A percentile compares a stretch with the other conserved stretches of the same genome.
phyloP scores from a whole-genome alignment of 2,888 invertebrate species.

The Punctoribates punctum region DNA sequence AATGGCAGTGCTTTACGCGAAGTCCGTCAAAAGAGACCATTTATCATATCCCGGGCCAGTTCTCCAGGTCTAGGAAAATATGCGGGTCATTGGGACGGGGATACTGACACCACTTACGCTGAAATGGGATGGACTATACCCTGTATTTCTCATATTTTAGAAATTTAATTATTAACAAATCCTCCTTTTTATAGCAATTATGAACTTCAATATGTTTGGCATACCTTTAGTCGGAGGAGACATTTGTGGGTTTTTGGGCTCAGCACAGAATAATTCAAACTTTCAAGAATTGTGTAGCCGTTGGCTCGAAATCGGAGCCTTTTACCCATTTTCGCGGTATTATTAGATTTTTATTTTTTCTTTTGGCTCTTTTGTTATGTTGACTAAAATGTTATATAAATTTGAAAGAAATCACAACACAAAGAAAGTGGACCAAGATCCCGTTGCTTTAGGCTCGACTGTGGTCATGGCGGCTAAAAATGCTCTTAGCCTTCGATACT shows the following conservation, averaged over 20 bases:
- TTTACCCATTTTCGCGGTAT: conserved; percentile 52
- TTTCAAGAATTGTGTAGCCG: conserved; percentile 58
- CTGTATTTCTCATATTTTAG: conserved; percentile 46
- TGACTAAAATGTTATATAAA: too few species aligned
- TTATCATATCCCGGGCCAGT: conserved; percentile 53
- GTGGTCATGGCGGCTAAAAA: conserved; percentile 65
- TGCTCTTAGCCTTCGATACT: conserved; percentile 66
- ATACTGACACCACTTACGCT: conserved; percentile 52
- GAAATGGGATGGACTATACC: conserved; percentile 51
- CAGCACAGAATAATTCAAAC: not conserved
- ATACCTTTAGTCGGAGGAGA: conserved; percentile 62
- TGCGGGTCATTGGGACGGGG: conserved; percentile 54
- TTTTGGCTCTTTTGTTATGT: too few species aligned
- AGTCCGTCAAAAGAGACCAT: conserved; percentile 51
- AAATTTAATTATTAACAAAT: conserved; percentile 56
- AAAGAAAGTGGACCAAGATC: conserved; percentile 64
- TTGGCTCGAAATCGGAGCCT: conserved; percentile 57
- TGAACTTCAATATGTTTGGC: conserved; percentile 56
- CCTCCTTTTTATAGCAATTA: conserved; percentile 52
- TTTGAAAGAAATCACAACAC: conserved; percentile 68
- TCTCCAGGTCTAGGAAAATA: conserved; percentile 52
- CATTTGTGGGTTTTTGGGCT: conserved; percentile 74
- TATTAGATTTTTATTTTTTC: too few species aligned
- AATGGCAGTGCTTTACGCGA: not conserved
- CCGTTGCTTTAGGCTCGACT: conserved; percentile 67